Percentiles rank a stretch among this genome's conserved stretches.
Conservation (phyloP, 2,113 vertebrate genomes). For the Psophia crepitans region DNA sequence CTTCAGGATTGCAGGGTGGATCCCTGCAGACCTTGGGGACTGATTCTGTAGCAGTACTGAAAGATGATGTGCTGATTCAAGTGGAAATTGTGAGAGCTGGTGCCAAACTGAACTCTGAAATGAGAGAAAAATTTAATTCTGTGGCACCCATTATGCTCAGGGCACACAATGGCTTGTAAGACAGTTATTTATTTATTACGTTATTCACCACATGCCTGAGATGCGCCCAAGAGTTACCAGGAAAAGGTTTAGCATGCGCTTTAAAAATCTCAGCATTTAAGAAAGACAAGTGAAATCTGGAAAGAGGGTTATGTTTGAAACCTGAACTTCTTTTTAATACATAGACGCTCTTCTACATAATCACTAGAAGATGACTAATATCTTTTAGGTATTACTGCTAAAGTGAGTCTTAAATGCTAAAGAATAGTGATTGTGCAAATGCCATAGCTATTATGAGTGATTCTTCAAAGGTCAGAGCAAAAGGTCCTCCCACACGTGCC, state of each 20-base stretch:
- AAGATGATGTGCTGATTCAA: neutral
- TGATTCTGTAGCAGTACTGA: neutral
- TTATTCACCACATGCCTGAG: neutral
- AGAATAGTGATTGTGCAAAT: conserved; percentile 35
- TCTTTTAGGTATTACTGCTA: conserved; percentile 1
- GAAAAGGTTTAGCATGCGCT: neutral
- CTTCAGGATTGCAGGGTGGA: neutral
- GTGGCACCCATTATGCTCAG: neutral
- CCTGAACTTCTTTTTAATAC: neutral
- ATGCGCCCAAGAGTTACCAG: neutral
- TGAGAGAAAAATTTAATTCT: neutral
- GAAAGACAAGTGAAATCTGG: neutral
- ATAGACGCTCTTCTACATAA: neutral
- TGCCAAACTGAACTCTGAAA: neutral
- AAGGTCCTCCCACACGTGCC: neutral
- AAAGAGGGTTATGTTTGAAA: neutral
- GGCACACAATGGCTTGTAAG: neutral
- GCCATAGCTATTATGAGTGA: neutral
- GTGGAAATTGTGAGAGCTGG: neutral
- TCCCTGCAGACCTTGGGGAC: neutral
- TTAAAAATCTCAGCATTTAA: neutral
- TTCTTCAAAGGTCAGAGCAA: conserved; percentile 40
- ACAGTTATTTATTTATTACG: neutral
- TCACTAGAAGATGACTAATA: conserved; percentile 54
- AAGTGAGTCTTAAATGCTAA: conserved; percentile 37